Percentiles rank a stretch among this genome's conserved stretches.
Conservation (phyloP, 1,140 invertebrate species). For the Leptinotarsa texana region DNA sequence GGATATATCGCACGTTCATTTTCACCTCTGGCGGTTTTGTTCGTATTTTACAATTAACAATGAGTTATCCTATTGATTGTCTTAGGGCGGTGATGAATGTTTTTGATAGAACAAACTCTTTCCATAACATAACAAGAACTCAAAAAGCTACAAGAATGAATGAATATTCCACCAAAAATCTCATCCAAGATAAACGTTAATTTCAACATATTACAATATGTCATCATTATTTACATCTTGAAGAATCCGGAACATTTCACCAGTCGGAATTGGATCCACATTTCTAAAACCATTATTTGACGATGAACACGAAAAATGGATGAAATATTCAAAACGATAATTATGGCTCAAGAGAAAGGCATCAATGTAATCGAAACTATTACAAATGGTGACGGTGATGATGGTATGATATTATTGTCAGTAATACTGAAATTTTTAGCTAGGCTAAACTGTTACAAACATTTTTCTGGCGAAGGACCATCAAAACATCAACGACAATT, state of each 20-base stretch:
- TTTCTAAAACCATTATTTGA: slow-evolving; percentile 15
- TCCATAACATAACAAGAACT: no score
- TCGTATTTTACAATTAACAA: not conserved
- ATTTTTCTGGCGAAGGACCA: not conserved
- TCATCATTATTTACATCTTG: slow-evolving; percentile 20
- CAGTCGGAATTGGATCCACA: slow-evolving; percentile 28
- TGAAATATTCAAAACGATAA: slow-evolving; percentile 8
- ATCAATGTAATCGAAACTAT: not conserved
- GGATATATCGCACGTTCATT: no score
- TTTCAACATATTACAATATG: slow-evolving; percentile 31
- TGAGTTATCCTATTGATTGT: not conserved
- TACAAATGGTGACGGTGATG: not conserved
- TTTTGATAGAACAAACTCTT: no score
- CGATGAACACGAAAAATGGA: not conserved
- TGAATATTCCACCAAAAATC: not conserved
- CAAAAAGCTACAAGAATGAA: not conserved
- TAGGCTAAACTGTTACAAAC: not conserved
- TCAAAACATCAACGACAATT: not conserved
- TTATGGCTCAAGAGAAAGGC: not conserved
- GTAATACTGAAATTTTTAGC: not conserved
- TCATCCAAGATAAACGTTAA: slow-evolving; percentile 31
- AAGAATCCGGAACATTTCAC: slow-evolving; percentile 4
- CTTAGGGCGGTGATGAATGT: not conserved
- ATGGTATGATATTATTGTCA: not conserved
- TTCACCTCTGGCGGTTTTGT: not conserved